Evolutionary conservation across 2,113 vertebrate genomes (phyloP), one percentile per base, ranked within the genome.

Genomic region (Hirundichthys speculiger): DNA sequence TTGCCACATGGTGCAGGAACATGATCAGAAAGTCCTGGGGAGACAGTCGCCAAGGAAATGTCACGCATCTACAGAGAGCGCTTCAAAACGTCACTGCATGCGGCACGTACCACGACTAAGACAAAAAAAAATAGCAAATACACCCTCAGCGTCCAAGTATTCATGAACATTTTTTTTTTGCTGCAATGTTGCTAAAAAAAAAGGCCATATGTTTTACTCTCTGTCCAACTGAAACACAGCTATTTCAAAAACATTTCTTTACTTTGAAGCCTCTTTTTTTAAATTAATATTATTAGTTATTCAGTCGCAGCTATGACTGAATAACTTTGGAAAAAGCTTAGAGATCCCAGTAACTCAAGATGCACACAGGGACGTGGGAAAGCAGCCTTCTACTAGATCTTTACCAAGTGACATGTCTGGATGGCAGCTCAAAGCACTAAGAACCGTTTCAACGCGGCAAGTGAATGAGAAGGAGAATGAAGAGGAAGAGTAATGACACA

Each of bases 1-100:
- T 43, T 76, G 94, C 75, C 86, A 97, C 71, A 21, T 99, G 98
- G 90, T 99, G 98, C 80, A 96, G 89, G 88, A 96, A 95, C 96
- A 98, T 98, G 82, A 97, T 85, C 69, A 93, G 91, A 77, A 98
- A 99, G 81, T 99, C 98, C 98, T 99, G 87, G 16, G 79, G 80
- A 77, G 52, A 88, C 69, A 90, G 67, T 57, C 39, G 18, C 45
- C 64, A 46, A 60, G 50, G 55, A 69, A 59, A 80, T 22, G 25
- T 77, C 57, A 81, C 51, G 55, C 30, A 65, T 39, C 38, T 22
- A 56, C 13, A 69, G 21, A 57, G 43, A 59, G 12, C 18, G 13
- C 21, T 14, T 43, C 50, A 20, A 66, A 63, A 42, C 16, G 24
- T 54, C 27, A 65, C 52, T 59, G 56, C 55, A 68, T 50, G 54